Evolutionary conservation across 2,797 vertebrate genomes (phyloP), one percentile per base, ranked within the genome.

Genomic region (Parauchenoglanis punctatus): DNA sequence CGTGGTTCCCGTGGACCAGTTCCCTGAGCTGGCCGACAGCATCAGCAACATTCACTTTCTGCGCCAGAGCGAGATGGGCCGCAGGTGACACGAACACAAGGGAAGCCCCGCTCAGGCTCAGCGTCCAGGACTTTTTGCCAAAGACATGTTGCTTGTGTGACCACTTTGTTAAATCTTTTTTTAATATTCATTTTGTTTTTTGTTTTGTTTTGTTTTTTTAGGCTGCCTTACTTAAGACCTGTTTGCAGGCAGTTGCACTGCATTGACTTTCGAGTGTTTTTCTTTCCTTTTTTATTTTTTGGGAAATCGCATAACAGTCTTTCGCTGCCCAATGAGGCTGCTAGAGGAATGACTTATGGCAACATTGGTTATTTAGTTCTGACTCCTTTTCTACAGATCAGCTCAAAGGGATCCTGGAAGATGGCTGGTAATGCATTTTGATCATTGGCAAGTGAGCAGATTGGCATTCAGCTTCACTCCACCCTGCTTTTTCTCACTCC

Each of bases 61-160:
- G 98, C 97, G 98, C 97, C 99, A 99, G 97, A 99, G 97, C n/a
- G 99, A 99, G 94, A 99, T 99, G 98, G 99, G 98, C 96, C 97
- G 97, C 94, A 99, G 99, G 98, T 99, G 98, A 99, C 98, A 99
- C 96, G 94, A 95, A 93, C 92, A 93, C 88, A 87, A 90, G 91
- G 70, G 13, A 78, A 25, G 81, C 49, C 82, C 35, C 35, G 31
- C 76, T 87, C 77, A 68, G 86, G 82, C 87, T 85, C 80, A 49
- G 46, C 80, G 56, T 88, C 87, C 76, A 92, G 97, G 97, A 99
- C 97, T 97, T 96, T 96, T 99, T 99, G 98, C 98, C 99, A 99
- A 99, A 99, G 98, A 99, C 98, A 96, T 89, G 97, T 97, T 97
- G 95, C 97, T 95, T 97, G 96, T 96, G 97, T 97, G 97, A 97